phyloP scores from a whole-genome alignment of 2,113 vertebrate genomes.

The Picathartes gymnocephalus region DNA sequence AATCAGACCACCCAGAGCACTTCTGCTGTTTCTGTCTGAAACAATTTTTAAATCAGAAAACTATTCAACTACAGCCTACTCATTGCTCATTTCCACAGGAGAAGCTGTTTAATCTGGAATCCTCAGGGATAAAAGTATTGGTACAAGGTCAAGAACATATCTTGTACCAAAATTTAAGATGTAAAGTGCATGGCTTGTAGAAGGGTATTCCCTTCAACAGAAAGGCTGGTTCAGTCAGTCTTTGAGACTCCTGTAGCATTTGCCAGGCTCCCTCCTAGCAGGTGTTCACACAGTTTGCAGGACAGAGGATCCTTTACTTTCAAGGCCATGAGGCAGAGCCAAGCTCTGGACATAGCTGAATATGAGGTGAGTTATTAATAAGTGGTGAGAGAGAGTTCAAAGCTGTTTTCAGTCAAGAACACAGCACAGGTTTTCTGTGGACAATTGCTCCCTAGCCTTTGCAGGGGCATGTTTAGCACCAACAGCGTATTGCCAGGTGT shows the following conservation, averaged over 20 bases:
- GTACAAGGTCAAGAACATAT: not conserved
- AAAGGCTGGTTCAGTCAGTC: not conserved
- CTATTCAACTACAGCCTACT: not conserved
- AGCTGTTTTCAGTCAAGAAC: not conserved
- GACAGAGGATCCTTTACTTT: not conserved
- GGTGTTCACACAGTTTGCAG: not conserved
- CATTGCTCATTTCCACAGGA: not conserved
- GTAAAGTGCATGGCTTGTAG: not conserved
- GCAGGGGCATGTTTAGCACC: not conserved
- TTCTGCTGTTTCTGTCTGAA: not conserved
- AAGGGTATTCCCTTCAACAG: not conserved
- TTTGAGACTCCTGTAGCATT: not conserved
- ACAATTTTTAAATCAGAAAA: not conserved
- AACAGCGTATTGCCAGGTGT: not conserved
- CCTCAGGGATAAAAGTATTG: not conserved
- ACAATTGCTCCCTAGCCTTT: not conserved
- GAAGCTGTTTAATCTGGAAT: not conserved
- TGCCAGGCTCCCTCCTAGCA: not conserved
- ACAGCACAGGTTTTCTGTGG: not conserved
- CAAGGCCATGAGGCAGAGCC: not conserved
- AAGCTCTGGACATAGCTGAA: not conserved
- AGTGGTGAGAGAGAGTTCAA: not conserved
- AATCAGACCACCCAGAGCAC: not conserved
- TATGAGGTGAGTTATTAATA: not conserved
- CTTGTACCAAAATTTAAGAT: not conserved